Percentiles rank a stretch among this genome's conserved stretches.
phyloP scores from a whole-genome alignment of 2,113 vertebrate genomes.

The Leptobrachium ailaonicum region DNA sequence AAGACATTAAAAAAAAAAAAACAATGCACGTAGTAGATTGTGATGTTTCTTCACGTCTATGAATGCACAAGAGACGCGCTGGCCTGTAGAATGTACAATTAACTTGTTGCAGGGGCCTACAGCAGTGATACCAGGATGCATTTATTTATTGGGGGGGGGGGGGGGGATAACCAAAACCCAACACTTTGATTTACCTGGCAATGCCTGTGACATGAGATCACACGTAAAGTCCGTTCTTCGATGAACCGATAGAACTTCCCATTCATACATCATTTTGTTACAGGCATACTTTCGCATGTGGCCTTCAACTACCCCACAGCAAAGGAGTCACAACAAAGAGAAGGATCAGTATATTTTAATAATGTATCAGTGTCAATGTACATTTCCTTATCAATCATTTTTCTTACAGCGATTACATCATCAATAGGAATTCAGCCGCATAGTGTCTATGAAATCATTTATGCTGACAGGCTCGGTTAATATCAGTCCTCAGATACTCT shows the following conservation, averaged over 20 bases:
- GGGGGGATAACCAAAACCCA: too few relatives aligned
- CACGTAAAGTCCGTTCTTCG: too few relatives aligned
- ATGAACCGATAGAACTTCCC: background rate
- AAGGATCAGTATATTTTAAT: conserved; percentile 96
- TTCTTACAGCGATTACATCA: conserved; percentile 82
- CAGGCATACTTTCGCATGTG: background rate
- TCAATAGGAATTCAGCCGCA: conserved; percentile 82
- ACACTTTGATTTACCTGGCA: too few relatives aligned
- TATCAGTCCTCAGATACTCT: conserved; percentile 73
- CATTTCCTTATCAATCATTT: conserved; percentile 89
- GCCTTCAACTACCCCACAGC: background rate
- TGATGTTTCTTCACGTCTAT: too few relatives aligned
- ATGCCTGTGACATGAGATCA: too few relatives aligned
- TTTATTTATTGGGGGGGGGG: too few relatives aligned
- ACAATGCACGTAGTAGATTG: too few relatives aligned
- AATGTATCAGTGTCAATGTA: conserved; percentile 98
- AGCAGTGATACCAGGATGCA: too few relatives aligned
- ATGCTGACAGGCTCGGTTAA: conserved; percentile 77
- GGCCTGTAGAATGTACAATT: too few relatives aligned
- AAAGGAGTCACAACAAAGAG: conserved; percentile 62
- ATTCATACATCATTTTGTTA: background rate
- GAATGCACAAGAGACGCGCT: too few relatives aligned
- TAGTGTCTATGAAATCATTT: conserved; percentile 75
- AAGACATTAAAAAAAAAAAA: too few relatives aligned
- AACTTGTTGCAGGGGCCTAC: too few relatives aligned